Evolutionary conservation across 2,888 invertebrate species (phyloP), one percentile per base, ranked within the genome.

Genomic region (Epinotia brunnichana): DNA sequence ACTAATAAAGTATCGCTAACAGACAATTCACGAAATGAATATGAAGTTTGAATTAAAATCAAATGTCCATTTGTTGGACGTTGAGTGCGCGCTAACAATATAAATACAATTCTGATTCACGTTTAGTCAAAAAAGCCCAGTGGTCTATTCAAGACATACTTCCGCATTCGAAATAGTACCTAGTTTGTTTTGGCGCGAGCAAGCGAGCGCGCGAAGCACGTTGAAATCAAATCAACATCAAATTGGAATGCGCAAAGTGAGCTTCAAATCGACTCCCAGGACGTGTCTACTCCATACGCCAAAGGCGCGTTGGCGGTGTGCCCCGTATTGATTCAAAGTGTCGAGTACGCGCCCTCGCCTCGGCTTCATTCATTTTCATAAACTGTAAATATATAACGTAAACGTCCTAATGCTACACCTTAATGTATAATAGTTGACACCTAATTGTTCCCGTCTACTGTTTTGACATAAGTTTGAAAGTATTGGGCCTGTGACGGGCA

Each of bases 251-350:
- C 15, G 48, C 3, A n/a, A 7, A 0, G 48, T 48, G n/a, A n/a
- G n/a, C n/a, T 4, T 48, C 48, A 48, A 44, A 44, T 48, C 48
- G n/a, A n/a, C n/a, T 7, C 48, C 15, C 48, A 24, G 70, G 62
- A 63, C 57, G 70, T 67, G 67, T 67, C 62, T 57, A 57, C 67
- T 24, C 57, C 63, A 57, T 64, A 63, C 70, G 70, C 51, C 70
- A 63, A 64, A 57, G 63, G 70, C 70, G 70, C 70, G 56, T 44
- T 41, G 53, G 41, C 66, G 70, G 76, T 62, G 76, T 62, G 76
- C 77, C 76, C 69, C 74, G 74, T 81, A 82, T 82, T 78, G 81
- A 82, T 82, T 78, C 76, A 68, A 73, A 76, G 77, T 74, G 75
- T 72, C 73, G 74, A 72, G 75, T 78, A 76, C 77, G 78, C 75